A percentile compares a stretch with the other conserved stretches of the same genome.
These are phyloP conservation scores for Glandiceps talaboti DNA, from an alignment of 53 echinoderm and acorn worm species.

Conservation along the genomic window DNA sequence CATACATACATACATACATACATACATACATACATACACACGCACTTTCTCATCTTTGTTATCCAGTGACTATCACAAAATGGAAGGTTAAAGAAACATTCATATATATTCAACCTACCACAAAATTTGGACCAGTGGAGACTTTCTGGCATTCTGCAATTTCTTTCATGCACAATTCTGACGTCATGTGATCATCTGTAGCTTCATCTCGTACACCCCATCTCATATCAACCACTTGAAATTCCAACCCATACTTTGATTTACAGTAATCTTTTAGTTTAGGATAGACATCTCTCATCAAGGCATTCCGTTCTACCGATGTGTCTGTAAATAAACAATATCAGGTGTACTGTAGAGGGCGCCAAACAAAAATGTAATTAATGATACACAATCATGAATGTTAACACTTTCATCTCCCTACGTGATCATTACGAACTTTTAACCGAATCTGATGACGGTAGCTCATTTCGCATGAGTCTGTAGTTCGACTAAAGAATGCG, in stretches of 20 bases:
- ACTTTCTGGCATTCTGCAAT: conserved; percentile 33
- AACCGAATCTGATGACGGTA: too few species aligned
- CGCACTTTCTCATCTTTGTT: too few species aligned
- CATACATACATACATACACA: too few species aligned
- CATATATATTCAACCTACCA: conserved; percentile 33
- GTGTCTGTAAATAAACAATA: conserved; percentile 24
- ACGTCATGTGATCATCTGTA: conserved; percentile 44
- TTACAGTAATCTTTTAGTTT: conserved; percentile 37
- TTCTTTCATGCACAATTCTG: conserved; percentile 33
- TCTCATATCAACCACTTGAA: conserved; percentile 40
- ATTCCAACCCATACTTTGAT: conserved; percentile 25
- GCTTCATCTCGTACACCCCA: conserved; percentile 46
- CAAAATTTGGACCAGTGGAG: conserved; percentile 36
- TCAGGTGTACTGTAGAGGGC: too few species aligned
- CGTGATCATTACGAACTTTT: too few species aligned
- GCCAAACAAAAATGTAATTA: too few species aligned
- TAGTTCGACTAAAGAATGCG: too few species aligned
- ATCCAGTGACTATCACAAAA: neutral
- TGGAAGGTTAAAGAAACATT: too few species aligned
- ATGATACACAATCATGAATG: too few species aligned
- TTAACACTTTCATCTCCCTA: too few species aligned
- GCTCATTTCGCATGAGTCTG: too few species aligned
- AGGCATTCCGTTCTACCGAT: conserved; percentile 25
- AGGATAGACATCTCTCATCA: conserved; percentile 32
- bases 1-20: too few species aligned